These are phyloP conservation scores for Crenichthys baileyi DNA, from an alignment of 2,797 vertebrate species.

Conservation along the genomic window DNA sequence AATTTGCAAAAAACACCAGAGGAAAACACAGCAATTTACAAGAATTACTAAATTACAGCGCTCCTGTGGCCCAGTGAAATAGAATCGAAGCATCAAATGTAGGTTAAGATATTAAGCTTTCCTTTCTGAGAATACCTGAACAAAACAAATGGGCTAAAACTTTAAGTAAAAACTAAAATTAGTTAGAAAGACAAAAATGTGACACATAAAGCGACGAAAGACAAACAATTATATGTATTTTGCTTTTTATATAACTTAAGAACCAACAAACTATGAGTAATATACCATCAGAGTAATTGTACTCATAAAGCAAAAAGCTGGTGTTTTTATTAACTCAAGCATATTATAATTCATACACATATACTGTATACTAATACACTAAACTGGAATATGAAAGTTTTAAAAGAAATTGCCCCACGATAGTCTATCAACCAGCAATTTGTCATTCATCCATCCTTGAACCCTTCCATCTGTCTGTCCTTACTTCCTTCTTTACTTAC, in stretches of 20 bases:
- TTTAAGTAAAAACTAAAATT: constrained; percentile 9
- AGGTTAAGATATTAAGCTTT: constrained; percentile 17
- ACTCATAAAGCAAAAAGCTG: neutral
- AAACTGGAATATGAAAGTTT: neutral
- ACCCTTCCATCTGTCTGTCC: neutral
- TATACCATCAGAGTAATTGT: neutral
- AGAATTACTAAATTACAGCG: constrained; percentile 50
- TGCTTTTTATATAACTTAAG: neutral
- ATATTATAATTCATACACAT: too few relatives aligned
- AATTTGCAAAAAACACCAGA: constrained; percentile 62
- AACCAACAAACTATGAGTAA: neutral
- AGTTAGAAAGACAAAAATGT: neutral
- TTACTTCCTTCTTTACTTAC: neutral
- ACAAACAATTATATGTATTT: too few relatives aligned
- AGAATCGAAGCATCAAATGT: constrained; percentile 27
- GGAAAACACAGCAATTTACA: constrained; percentile 60
- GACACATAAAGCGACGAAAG: neutral
- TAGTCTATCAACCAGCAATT: neutral
- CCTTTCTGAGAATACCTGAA: constrained; percentile 11
- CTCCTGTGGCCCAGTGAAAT: constrained; percentile 28
- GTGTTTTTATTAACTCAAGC: too few relatives aligned
- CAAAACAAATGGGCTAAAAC: neutral
- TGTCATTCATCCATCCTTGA: neutral
- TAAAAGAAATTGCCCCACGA: neutral
- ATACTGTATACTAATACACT: too few relatives aligned